Conservation (phyloP, 1,140 invertebrate genomes). For the Drosophila mojavensis region DNA sequence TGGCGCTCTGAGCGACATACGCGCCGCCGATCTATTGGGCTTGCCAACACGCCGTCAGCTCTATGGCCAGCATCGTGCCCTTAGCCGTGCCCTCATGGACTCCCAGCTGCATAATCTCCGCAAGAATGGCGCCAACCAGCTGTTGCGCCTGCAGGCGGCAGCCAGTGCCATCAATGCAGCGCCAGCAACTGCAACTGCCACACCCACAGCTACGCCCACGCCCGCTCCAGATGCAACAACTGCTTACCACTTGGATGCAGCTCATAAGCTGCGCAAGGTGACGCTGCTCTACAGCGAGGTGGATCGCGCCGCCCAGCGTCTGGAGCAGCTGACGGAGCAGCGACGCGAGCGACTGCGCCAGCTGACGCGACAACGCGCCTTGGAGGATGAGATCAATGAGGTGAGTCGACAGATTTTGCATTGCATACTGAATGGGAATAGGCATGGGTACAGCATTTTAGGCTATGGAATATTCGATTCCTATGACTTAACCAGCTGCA, state of each 20-base stretch:
- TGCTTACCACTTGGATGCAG: conserved; percentile 61
- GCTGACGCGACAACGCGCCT: conserved; percentile 84
- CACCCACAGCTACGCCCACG: conserved; percentile 14
- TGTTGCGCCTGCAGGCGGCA: conserved; percentile 85
- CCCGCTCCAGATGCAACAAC: conserved; percentile 3
- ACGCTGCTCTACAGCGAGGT: conserved; percentile 85
- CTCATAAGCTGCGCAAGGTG: conserved; percentile 82
- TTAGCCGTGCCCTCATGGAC: conserved; percentile 85
- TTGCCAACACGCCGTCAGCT: conserved; percentile 85
- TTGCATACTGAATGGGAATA: not conserved
- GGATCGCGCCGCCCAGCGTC: conserved; percentile 85
- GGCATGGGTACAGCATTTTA: too few relatives aligned
- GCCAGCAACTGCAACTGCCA: conserved; percentile 11
- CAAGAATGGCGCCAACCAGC: conserved; percentile 84
- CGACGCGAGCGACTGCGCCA: conserved; percentile 86
- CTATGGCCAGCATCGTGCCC: conserved; percentile 85
- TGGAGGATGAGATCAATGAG: conserved; percentile 86
- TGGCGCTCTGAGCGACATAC: conserved; percentile 85
- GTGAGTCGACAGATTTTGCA: conserved; percentile 76
- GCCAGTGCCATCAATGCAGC: conserved; percentile 68
- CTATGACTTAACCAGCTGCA: too few relatives aligned
- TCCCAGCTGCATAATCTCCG: conserved; percentile 85
- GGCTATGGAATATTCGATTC: not conserved
- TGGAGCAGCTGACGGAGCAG: conserved; percentile 86
- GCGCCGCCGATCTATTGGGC: conserved; percentile 84